Evolutionary conservation across 2,797 vertebrate genomes (phyloP).

Genomic region (Pipistrellus kuhlii): DNA sequence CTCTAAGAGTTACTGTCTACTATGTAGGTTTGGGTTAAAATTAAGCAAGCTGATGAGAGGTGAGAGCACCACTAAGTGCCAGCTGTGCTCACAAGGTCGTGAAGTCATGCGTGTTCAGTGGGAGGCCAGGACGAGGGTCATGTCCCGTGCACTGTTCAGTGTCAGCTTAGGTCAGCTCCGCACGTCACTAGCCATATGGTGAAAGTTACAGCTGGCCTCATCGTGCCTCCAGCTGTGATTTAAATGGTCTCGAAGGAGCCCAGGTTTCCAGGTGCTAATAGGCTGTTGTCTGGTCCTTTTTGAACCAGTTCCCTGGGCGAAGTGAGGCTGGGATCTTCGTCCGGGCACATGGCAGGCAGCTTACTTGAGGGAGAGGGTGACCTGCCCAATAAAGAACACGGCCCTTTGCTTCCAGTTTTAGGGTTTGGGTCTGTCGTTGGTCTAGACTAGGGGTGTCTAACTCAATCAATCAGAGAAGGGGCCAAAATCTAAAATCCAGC

Average conservation of each 20-base stretch:
- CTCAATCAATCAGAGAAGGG: no score
- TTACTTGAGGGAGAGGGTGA: no score
- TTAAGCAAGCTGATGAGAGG: neutral
- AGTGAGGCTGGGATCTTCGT: neutral
- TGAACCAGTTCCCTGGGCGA: neutral
- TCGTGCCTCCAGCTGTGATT: neutral
- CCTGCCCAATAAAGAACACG: neutral
- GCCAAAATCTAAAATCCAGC: no score
- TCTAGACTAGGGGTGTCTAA: no score
- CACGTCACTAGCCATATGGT: rapidly evolving
- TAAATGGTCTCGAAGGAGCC: neutral
- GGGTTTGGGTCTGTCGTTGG: neutral
- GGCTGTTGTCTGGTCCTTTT: neutral
- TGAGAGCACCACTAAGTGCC: neutral
- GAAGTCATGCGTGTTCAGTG: rapidly evolving
- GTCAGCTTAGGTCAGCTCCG: neutral
- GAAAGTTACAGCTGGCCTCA: neutral
- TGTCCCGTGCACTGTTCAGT: rapidly evolving
- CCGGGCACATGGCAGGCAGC: rapidly evolving
- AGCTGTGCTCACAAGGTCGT: rapidly evolving
- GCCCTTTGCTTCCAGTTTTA: neutral
- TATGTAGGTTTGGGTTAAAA: rapidly evolving
- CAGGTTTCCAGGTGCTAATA: neutral
- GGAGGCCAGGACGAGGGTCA: rapidly evolving
- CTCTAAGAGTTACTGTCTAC: rapidly evolving